phyloP scores from a whole-genome alignment of 2,888 invertebrate species.

The Ophion costatus region DNA sequence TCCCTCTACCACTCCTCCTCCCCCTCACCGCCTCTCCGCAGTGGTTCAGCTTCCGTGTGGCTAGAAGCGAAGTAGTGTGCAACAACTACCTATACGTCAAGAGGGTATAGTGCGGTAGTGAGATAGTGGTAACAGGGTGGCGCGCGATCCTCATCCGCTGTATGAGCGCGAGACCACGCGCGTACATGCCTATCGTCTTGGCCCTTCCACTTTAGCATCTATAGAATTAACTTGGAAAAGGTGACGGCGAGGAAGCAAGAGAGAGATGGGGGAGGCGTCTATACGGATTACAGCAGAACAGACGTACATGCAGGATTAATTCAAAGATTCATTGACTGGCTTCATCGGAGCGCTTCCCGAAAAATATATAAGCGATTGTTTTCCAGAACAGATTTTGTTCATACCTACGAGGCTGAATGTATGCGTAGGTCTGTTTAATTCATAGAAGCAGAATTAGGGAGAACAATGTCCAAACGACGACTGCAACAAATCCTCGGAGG shows the following conservation, averaged over 20 bases:
- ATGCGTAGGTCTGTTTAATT: no score
- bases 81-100: conserved; percentile 30
- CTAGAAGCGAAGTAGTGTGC: conserved; percentile 58
- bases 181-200: conserved; percentile 48
- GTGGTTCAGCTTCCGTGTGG: conserved; percentile 65
- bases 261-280: conserved; percentile 57
- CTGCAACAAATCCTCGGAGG: no score
- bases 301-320: no score
- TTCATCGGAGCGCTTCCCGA: no score
- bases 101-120: conserved; percentile 23
- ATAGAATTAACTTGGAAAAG: conserved; percentile 14
- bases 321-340: no score
- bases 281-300: conserved; percentile 41
- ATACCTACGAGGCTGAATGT: no score
- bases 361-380: no score
- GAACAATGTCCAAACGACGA: no score
- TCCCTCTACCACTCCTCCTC: not conserved
- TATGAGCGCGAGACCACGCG: conserved; percentile 55
- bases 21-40: not conserved
- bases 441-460: no score
- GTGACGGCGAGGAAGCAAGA: conserved; percentile 48
- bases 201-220: not conserved
- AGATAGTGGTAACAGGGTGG: conserved; percentile 48
- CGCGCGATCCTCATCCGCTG: conserved; percentile 35
- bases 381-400: no score